Evolutionary conservation across 2,888 invertebrate genomes (phyloP).

Genomic region (Lasioglossum leucozonium): DNA sequence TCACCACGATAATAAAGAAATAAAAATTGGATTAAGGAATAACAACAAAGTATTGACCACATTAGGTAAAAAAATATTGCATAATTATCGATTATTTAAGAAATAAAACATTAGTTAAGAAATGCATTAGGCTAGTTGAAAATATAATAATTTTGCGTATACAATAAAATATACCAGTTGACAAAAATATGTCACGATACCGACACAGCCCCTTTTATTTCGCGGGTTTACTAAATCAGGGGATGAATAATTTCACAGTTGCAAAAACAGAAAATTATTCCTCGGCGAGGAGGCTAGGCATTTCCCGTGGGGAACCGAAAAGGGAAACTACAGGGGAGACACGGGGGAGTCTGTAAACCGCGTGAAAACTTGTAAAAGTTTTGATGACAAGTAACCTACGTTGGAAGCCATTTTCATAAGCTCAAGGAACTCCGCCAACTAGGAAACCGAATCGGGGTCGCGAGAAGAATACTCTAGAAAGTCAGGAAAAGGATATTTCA

Average conservation of each 20-base stretch:
- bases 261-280: constrained; percentile 7
- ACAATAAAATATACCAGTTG: neutral
- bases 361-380: constrained; percentile 62
- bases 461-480: constrained; percentile 37
- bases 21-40: too few relatives aligned
- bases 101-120: too few relatives aligned
- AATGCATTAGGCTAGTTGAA: neutral
- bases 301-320: neutral
- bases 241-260: neutral
- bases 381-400: constrained; percentile 68
- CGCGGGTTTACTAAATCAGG: neutral
- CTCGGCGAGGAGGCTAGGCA: neutral
- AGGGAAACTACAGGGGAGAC: neutral
- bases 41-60: too few relatives aligned
- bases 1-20: too few relatives aligned
- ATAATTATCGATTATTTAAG: too few relatives aligned
- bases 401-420: constrained; percentile 70
- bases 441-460: constrained; percentile 65
- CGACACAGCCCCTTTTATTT: neutral
- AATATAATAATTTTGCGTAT: neutral
- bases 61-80: too few relatives aligned
- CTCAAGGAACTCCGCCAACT: constrained; percentile 56
- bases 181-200: neutral
- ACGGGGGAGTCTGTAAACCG: neutral
- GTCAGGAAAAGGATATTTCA: constrained; percentile 28